Base-by-base conservation (phyloP, 2,888 invertebrate species). In the Gasteruption jaculator region DNA sequence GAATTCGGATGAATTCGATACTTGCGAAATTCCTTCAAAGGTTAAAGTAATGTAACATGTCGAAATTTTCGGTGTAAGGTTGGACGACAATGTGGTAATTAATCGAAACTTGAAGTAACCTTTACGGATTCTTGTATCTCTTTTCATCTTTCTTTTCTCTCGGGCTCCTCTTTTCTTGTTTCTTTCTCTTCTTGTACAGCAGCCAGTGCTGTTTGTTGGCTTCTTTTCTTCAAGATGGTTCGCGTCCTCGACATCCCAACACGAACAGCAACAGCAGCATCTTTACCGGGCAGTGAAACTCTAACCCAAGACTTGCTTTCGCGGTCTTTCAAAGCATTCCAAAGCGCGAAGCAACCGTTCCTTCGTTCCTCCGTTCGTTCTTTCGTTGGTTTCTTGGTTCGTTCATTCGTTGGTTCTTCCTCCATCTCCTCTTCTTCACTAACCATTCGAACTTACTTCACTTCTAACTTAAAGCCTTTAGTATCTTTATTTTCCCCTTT, bases 281-380 rank as follows among this genome's bases (percentile, higher is more conserved):
- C n/a, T n/a, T n/a, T n/a, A n/a, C n/a, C n/a, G n/a, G n/a, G n/a
- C n/a, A n/a, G n/a, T n/a, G n/a, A n/a, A 56, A 52, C 53, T 57
- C 62, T 61, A 62, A 57, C 49, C 53, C 43, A 50, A 50, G 49
- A 45, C 33, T 41, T 35, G 46, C 50, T 56, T 59, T 58, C 63
- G 70, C 69, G 70, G 70, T 58, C 66, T 64, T 65, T 68, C 69
- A 69, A 69, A 70, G 70, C 70, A 70, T 70, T 70, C 70, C 68
- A 58, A 59, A 58, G 65, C 61, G 61, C 64, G 60, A 61, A 40
- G 27, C 27, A 49, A 42, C 45, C 49, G 37, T 27, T 42, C 34
- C 39, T 35, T 48, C 27, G 20, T 43, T 44, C 38, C 46, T 50
- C 46, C 44, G 45, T 43, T 48, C 42, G 44, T 48, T 53, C 47